Conservation (phyloP, 2,888 invertebrate species). For the Meiosimyza platycephala region DNA sequence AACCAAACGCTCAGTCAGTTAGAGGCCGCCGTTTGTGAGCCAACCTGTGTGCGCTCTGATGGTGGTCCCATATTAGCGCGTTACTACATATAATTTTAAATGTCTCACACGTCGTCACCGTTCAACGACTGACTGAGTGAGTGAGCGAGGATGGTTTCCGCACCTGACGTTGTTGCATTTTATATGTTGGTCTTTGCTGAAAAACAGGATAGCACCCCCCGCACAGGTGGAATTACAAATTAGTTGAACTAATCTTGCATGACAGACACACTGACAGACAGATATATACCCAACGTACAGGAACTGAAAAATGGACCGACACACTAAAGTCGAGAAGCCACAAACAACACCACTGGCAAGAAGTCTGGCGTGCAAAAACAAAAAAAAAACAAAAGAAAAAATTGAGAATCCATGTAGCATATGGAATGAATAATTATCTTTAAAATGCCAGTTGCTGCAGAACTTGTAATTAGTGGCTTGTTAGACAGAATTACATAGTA, state of each 20-base stretch:
- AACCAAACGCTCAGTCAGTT: too few relatives aligned
- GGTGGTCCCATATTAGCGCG: slow-evolving; percentile 15
- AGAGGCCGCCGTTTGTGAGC: too few relatives aligned
- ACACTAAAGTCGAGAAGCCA: too few relatives aligned
- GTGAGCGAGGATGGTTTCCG: slow-evolving; percentile 20
- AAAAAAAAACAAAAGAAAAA: neutral
- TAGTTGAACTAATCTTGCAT: slow-evolving; percentile 17
- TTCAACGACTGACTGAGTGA: slow-evolving; percentile 4
- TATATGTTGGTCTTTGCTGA: neutral
- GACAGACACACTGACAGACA: slow-evolving; percentile 11
- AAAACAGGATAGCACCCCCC: neutral
- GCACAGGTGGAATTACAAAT: slow-evolving; percentile 22
- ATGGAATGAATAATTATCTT: neutral
- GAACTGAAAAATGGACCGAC: neutral
- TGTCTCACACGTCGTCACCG: slow-evolving; percentile 35
- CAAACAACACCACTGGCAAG: slow-evolving; percentile 3
- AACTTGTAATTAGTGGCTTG: slow-evolving; percentile 21
- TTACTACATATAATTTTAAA: slow-evolving; percentile 32
- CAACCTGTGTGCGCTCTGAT: neutral
- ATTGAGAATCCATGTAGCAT: neutral
- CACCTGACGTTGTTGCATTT: slow-evolving; percentile 6
- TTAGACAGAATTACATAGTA: slow-evolving; percentile 4
- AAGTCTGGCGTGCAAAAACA: neutral
- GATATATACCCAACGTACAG: neutral
- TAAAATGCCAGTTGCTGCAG: slow-evolving; percentile 13